Conservation (phyloP, 2,797 vertebrate species). For the Sebastes itinus region DNA sequence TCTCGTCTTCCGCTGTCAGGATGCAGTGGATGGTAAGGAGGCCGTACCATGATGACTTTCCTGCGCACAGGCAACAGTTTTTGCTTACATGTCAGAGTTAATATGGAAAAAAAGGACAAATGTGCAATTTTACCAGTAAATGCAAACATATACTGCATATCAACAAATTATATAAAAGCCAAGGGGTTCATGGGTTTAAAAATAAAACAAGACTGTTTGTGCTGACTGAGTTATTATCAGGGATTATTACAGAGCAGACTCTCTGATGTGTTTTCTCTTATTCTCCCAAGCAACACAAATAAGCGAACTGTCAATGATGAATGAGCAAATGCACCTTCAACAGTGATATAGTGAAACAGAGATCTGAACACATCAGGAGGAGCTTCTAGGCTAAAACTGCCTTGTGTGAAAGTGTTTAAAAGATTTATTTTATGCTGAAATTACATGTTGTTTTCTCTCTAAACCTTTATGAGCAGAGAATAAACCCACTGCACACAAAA, state of each 20-base stretch:
- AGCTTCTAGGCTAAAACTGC: not conserved
- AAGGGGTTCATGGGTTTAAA: not conserved
- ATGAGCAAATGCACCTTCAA: slow-evolving; percentile 24
- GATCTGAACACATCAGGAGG: slow-evolving; percentile 29
- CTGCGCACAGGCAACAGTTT: not conserved
- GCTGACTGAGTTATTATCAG: not conserved
- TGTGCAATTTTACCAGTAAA: not conserved
- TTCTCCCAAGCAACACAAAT: not conserved
- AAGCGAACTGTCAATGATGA: slow-evolving; percentile 17
- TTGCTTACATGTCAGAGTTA: not conserved
- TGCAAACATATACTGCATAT: not conserved
- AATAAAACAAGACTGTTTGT: not conserved
- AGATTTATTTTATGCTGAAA: not conserved
- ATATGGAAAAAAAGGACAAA: slow-evolving; percentile 7
- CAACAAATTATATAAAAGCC: slow-evolving; percentile 1
- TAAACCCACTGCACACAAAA: slow-evolving; percentile 1
- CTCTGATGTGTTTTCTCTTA: slow-evolving; percentile 7
- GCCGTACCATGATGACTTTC: not conserved
- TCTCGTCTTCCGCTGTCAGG: slow-evolving; percentile 94
- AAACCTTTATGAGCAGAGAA: not conserved
- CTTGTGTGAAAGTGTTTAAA: not conserved
- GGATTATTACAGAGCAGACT: not conserved
- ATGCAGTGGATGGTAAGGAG: slow-evolving; percentile 94
- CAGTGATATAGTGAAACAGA: slow-evolving; percentile 9
- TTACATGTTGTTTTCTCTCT: not conserved